Conservation (phyloP, 2,113 vertebrate genomes). For the Chrysemys picta region DNA sequence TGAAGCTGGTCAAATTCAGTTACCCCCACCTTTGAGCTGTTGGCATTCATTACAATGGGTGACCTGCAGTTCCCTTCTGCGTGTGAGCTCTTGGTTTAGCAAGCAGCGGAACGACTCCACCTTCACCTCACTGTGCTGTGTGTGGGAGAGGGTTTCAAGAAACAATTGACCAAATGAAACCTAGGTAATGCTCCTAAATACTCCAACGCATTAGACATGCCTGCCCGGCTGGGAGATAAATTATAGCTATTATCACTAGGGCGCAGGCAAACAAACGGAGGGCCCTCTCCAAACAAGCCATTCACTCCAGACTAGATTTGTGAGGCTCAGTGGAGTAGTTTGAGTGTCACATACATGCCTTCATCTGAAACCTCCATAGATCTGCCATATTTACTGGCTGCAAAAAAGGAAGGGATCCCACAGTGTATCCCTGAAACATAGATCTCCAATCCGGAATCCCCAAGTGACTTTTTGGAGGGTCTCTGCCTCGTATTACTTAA, state of each 20-base stretch:
- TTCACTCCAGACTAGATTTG: conserved; percentile 73
- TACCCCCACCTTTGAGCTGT: fast-evolving
- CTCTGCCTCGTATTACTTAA: no score
- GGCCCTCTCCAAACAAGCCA: conserved; percentile 74
- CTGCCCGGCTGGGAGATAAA: conserved; percentile 75
- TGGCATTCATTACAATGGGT: neutral
- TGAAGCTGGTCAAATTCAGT: neutral
- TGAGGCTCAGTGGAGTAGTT: conserved; percentile 64
- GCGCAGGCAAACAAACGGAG: conserved; percentile 72
- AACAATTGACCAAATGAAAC: conserved; percentile 76
- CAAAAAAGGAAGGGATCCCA: neutral
- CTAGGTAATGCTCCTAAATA: conserved; percentile 72
- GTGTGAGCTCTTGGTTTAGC: fast-evolving
- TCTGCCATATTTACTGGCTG: neutral
- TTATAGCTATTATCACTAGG: conserved; percentile 77
- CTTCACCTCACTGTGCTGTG: conserved; percentile 22
- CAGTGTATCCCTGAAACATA: neutral
- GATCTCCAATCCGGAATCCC: neutral
- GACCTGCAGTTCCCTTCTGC: neutral
- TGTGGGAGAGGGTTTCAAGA: conserved; percentile 71
- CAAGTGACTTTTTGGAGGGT: no score
- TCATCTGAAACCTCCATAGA: conserved; percentile 28
- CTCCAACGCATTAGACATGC: conserved; percentile 75
- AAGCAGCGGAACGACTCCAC: fast-evolving
- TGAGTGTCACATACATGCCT: conserved; percentile 37